Conservation (phyloP, 2,113 vertebrate species). For the Gallinago undulata region DNA sequence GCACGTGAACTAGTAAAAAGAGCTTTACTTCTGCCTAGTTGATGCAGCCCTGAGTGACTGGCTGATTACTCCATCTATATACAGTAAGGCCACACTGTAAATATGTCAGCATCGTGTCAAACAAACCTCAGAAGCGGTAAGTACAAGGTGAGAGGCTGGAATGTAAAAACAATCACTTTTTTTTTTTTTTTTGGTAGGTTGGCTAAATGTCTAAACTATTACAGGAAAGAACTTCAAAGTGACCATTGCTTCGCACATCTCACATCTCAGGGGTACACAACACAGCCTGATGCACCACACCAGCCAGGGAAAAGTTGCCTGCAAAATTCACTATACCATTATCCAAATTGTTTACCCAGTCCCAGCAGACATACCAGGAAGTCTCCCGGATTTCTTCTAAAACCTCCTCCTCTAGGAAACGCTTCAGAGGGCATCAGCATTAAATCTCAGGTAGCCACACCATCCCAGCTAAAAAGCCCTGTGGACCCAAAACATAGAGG, state of each 20-base stretch:
- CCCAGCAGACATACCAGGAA: not conserved
- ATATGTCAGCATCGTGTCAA: constrained; percentile 17
- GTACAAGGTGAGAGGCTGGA: constrained; percentile 45
- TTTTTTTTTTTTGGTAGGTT: not conserved
- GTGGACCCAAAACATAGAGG: not conserved
- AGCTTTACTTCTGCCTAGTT: not conserved
- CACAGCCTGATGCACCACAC: accelerated
- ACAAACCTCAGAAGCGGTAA: constrained; percentile 49
- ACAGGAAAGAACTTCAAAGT: not conserved
- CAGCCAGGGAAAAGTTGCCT: not conserved
- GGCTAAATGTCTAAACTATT: not conserved
- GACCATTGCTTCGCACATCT: accelerated
- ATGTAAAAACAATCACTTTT: not conserved
- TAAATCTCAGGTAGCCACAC: not conserved
- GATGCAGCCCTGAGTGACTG: not conserved
- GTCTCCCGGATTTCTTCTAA: not conserved
- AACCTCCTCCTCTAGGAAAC: not conserved
- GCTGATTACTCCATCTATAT: constrained; percentile 24
- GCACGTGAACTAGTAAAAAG: not conserved
- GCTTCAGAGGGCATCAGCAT: not conserved
- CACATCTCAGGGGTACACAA: not conserved
- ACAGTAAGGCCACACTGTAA: constrained; percentile 54
- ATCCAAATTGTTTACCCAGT: not conserved
- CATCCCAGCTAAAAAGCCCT: not conserved
- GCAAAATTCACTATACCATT: not conserved